Evolutionary conservation across 2,888 invertebrate genomes (phyloP), one percentile per base, ranked within the genome.

Genomic region (Amaurobius ferox): DNA sequence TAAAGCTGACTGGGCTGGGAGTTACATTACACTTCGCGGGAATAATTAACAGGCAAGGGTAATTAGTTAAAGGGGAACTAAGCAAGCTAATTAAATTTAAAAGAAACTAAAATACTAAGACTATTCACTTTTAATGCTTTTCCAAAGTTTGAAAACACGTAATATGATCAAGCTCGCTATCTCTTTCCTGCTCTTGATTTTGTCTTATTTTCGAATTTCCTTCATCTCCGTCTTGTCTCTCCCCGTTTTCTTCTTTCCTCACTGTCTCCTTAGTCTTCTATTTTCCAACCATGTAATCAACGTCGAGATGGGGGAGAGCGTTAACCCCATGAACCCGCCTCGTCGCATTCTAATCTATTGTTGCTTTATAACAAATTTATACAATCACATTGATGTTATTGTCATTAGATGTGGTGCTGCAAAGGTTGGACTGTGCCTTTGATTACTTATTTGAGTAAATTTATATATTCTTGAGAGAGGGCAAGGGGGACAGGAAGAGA

Each of bases 81-180:
- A 28, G 16, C 64, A 64, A 30, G 64, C 30, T 64, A 64, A 64
- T 64, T n/a, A 64, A 64, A 64, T 64, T 64, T 19, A 64, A 64
- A 64, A 64, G n/a, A 44, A 28, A 64, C 64, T 30, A 64, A 64
- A 64, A 44, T 44, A 64, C 64, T 64, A 28, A 30, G 64, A 28
- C 64, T 64, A 64, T 64, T 64, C 30, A 64, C 30, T 64, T 64
- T 30, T n/a, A 30, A 64, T 30, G 64, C 30, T 28, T 29, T 64
- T 64, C 30, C 64, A 19, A 28, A 64, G 29, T 64, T 64, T 64
- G 64, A 64, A 64, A 64, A 64, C 64, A 64, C 29, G 28, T 16
- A 30, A 64, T 30, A 30, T 64, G 64, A 64, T 30, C 29, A 64
- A 44, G 44, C n/a, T 44, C n/a, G 16, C 9, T 44, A 16, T 44